Conservation (phyloP, 1,140 invertebrate species). For the Neuroterus valhalla region DNA sequence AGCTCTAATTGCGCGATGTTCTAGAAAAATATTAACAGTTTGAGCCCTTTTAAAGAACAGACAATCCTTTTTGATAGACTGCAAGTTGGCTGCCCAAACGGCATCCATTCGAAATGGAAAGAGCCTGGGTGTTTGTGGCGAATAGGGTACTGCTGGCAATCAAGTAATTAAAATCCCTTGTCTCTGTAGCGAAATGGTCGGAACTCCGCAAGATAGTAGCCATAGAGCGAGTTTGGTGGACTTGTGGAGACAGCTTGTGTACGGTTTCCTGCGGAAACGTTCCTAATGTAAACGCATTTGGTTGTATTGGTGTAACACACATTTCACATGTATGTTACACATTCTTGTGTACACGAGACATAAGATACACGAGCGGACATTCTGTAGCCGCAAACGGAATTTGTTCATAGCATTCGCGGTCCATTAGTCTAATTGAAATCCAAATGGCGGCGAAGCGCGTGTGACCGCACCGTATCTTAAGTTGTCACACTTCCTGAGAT, state of each 20-base stretch:
- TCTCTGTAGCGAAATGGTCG: conserved; percentile 15
- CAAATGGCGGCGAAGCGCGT: conserved; percentile 46
- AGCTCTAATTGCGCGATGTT: too few species aligned
- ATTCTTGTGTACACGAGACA: neutral
- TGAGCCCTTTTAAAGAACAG: neutral
- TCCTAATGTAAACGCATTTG: conserved; percentile 1
- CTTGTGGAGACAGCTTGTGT: neutral
- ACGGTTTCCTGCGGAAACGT: conserved; percentile 19
- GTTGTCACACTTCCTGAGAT: conserved; percentile 47
- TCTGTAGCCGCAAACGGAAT: conserved; percentile 42
- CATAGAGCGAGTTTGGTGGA: neutral
- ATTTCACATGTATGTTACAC: neutral
- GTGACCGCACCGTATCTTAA: conserved; percentile 50
- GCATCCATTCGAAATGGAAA: conserved; percentile 1
- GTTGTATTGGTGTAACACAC: neutral
- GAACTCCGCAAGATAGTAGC: neutral
- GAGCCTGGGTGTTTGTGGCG: neutral
- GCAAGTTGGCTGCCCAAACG: neutral
- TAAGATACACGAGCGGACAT: conserved; percentile 50
- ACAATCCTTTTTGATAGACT: neutral
- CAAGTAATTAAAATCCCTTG: conserved; percentile 27
- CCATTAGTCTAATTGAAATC: conserved; percentile 60
- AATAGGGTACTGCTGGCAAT: conserved; percentile 21
- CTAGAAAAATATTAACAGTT: too few species aligned
- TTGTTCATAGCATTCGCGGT: conserved; percentile 55